Conservation (phyloP, 2,113 vertebrate species). For the Ictalurus punctatus region DNA sequence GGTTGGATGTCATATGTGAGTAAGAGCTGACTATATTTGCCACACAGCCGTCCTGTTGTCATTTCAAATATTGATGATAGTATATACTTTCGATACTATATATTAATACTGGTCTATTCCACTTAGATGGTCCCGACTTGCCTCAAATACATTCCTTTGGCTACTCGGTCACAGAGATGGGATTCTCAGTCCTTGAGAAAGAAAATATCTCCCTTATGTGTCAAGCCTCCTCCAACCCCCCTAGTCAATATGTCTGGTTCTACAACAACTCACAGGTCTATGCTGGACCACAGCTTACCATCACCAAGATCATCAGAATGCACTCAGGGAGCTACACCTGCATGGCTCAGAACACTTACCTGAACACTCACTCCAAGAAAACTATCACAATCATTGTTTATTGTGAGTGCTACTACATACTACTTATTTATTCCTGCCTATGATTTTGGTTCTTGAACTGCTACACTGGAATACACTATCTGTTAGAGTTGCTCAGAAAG, state of each 20-base stretch:
- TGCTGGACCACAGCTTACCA: constrained; percentile 73
- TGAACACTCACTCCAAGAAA: constrained; percentile 79
- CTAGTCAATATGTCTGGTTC: constrained; percentile 85
- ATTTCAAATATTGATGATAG: neutral
- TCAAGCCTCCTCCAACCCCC: constrained; percentile 82
- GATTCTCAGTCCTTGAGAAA: constrained; percentile 79
- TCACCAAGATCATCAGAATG: constrained; percentile 71
- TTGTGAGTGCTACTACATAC: constrained; percentile 76
- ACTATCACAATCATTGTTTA: constrained; percentile 82
- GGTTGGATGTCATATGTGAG: constrained; percentile 87
- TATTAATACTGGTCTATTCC: neutral
- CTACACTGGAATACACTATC: neutral
- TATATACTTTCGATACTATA: neutral
- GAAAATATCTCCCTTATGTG: constrained; percentile 83
- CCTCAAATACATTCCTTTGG: constrained; percentile 81
- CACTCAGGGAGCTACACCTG: constrained; percentile 88
- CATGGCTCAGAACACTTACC: constrained; percentile 80
- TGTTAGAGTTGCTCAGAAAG: neutral
- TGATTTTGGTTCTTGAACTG: neutral
- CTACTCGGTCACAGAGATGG: constrained; percentile 71
- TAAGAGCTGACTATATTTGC: constrained; percentile 37
- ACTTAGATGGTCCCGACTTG: constrained; percentile 80
- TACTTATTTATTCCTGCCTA: neutral
- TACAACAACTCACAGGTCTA: constrained; percentile 82
- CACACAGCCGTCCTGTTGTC: neutral